phyloP scores from a whole-genome alignment of 2,797 vertebrate species.

The Synanceia verrucosa region DNA sequence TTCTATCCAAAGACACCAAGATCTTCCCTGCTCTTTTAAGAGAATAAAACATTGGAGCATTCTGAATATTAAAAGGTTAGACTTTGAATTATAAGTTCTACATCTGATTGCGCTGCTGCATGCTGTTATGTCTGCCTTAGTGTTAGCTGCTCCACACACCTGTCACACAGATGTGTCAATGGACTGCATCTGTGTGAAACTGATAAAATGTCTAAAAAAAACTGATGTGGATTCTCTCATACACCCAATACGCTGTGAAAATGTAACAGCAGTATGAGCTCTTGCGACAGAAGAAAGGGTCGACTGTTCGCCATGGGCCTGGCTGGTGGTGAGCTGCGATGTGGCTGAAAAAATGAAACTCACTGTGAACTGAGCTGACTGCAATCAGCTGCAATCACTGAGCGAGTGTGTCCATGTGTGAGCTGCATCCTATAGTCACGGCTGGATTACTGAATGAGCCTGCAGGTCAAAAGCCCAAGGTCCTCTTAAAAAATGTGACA shows the following conservation, averaged over 20 bases:
- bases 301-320: background rate
- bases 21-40: conserved; percentile 63
- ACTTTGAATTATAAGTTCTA: conserved; percentile 56
- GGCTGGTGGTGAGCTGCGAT: background rate
- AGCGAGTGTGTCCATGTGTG: background rate
- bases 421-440: background rate
- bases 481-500: background rate
- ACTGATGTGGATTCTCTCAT: background rate
- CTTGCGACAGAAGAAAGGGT: background rate
- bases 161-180: background rate
- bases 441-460: background rate
- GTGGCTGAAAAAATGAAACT: conserved; percentile 17
- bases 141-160: background rate
- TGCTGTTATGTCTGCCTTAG: conserved; percentile 12
- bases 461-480: too few relatives aligned
- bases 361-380: background rate
- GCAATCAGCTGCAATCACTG: conserved; percentile 6
- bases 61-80: conserved; percentile 71
- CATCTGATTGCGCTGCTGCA: conserved; percentile 14
- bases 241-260: background rate
- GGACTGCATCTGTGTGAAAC: background rate
- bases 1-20: conserved; percentile 61
- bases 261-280: background rate
- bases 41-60: conserved; percentile 76
- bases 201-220: background rate